Evolutionary conservation across 2,888 invertebrate species (phyloP).

Genomic region (Chrysotoxum bicinctum): DNA sequence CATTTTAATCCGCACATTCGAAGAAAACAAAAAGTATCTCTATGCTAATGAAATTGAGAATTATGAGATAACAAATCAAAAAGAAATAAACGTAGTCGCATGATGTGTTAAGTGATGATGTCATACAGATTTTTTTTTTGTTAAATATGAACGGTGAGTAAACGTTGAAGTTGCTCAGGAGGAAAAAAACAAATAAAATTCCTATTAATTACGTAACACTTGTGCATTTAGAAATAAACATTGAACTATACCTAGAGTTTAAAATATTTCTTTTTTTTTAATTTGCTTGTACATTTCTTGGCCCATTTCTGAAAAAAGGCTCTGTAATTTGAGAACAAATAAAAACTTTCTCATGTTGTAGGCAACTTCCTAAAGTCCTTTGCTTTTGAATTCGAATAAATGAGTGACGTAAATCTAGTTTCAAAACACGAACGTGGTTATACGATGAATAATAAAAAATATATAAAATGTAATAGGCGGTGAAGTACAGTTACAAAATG

Average conservation of each 20-base stretch:
- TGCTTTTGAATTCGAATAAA: slow-evolving; percentile 6
- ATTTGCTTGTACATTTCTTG: neutral
- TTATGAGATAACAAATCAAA: slow-evolving; percentile 30
- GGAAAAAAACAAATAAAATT: slow-evolving; percentile 2
- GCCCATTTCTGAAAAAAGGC: neutral
- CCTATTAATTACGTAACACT: slow-evolving; percentile 2
- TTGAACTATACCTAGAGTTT: neutral
- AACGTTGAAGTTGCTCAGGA: slow-evolving; percentile 14
- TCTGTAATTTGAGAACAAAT: neutral
- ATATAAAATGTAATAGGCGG: slow-evolving; percentile 14
- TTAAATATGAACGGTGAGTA: slow-evolving; percentile 5
- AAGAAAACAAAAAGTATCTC: neutral
- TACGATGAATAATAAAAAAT: too few species aligned
- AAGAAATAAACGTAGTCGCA: slow-evolving; percentile 18
- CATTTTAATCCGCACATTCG: neutral
- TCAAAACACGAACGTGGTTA: slow-evolving; percentile 20
- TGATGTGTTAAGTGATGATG: slow-evolving; percentile 59
- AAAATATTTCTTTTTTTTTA: neutral
- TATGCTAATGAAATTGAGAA: slow-evolving; percentile 30
- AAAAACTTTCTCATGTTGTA: neutral
- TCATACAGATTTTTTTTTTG: slow-evolving; percentile 29
- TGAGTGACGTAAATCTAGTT: slow-evolving; percentile 37
- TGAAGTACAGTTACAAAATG: neutral
- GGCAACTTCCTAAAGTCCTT: slow-evolving; percentile 21
- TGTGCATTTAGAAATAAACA: neutral